Base-by-base conservation (phyloP, 2,888 invertebrate genomes). In the Glaucopsyche alexis region DNA sequence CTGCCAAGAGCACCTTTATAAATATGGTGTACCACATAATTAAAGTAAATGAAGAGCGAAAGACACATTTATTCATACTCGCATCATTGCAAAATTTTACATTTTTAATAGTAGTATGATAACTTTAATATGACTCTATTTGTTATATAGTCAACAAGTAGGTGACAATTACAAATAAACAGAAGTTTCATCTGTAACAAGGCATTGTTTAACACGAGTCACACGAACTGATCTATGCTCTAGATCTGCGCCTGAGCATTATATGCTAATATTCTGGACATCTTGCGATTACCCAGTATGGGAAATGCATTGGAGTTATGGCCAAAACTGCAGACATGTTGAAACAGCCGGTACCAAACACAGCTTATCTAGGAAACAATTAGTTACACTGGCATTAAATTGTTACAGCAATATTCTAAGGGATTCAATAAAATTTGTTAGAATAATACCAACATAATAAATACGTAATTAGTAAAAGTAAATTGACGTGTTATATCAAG, bases 201-300 rank as follows among this genome's bases (percentile, higher is more conserved):
- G 66, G 73, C 67, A 73, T 74, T 73, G 71, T 73, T 69, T 71
- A 75, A 71, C 69, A 66, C 72, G 72, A 79, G 80, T 83, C 83
- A 79, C 87, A 87, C 88, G 87, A 85, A 78, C 72, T 73, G 85
- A 90, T 90, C 90, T 83, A 70, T 87, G 90, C 87, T 89, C 90
- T 79, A 90, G 86, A 90, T 90, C 90, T 89, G 87, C 84, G 83
- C 83, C 83, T 83, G 81, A 79, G 85, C 86, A 87, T 90, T 90
- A 89, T 90, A 90, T 90, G 89, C 87, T 87, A 90, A 90, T 89
- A 82, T 86, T 66, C 67, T 83, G 76, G 81, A 80, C 83, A 79
- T 81, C 77, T 81, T 85, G 87, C 87, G 87, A 84, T 83, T 72
- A 52, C 74, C 71, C 49, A 52, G 71, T 72, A 84, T 79, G 79